Base-by-base conservation (phyloP, 1,140 invertebrate species). In the Drosophila teissieri region DNA sequence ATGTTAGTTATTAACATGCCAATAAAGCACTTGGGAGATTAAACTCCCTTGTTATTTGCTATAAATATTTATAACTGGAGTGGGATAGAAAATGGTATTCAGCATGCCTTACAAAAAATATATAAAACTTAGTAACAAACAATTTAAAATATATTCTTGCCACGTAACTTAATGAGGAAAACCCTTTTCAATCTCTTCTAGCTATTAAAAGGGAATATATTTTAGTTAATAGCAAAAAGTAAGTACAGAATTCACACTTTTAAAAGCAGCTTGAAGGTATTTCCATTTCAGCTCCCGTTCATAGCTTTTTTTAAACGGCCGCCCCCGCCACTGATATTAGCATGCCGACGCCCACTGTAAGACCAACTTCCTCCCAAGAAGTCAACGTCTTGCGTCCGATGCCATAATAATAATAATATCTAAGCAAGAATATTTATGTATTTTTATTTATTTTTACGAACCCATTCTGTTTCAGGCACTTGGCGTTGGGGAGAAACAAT, bases 361-460 rank as follows among this genome's bases (percentile, higher is more conserved):
- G 17, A 37, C 15, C 40, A n/a, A 64, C 58, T 48, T 27, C 15
- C 15, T 24, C 15, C 19, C 19, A 19, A 19, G 7, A 22, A 11
- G 14, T 34, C 12, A 1, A 11, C 42, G 10, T 42, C 51, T 36
- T 11, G 7, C 14, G 17, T 15, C 12, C 17, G 19, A 57, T 70
- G 51, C 49, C 54, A 54, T 57, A 70, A 57, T 37, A 72, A 57
- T 37, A 72, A 70, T 70, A 72, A 72, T 70, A 57, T 72, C 65
- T 72, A 72, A 49, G 48, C 68, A 57, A 31, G 44, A 48, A 56
- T 57, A 56, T 56, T 34, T 69, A 70, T 69, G 37, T 34, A 46
- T 27, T 22, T 54, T 54, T 40, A 36, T 48, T 19, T 22, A 45
- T 12, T 57, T 65, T 72, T 72, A 72, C 70, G 68, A 52, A 56